phyloP scores from a whole-genome alignment of 2,113 vertebrate genomes.

The Circaetus gallicus region DNA sequence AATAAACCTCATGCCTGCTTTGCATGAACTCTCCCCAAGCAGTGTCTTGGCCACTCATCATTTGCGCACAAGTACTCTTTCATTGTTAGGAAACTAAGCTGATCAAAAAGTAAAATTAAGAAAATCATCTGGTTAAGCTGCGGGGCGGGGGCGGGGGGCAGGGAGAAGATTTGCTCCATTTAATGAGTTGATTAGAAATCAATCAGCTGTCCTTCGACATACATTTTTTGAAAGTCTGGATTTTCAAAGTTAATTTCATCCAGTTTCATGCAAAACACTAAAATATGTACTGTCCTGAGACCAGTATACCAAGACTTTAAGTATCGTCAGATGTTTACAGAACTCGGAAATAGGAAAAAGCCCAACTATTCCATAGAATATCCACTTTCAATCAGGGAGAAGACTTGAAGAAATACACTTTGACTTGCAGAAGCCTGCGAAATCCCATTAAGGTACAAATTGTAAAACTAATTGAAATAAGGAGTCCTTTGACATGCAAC shows the following conservation, averaged over 20 bases:
- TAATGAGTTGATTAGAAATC: neutral
- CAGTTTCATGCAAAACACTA: neutral
- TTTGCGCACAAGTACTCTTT: neutral
- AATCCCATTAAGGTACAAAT: constrained; percentile 72
- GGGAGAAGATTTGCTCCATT: neutral
- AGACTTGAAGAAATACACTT: constrained; percentile 63
- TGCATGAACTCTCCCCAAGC: neutral
- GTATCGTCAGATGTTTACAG: constrained; percentile 76
- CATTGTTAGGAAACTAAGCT: neutral
- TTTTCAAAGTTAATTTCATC: neutral
- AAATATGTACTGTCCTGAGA: neutral
- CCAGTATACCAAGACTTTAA: constrained; percentile 6
- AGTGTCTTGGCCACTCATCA: neutral
- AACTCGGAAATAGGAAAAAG: constrained; percentile 52
- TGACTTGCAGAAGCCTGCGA: constrained; percentile 64
- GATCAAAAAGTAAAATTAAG: neutral
- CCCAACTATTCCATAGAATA: constrained; percentile 34
- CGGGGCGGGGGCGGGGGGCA: neutral
- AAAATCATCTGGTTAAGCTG: neutral
- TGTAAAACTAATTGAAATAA: neutral
- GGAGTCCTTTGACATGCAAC: constrained; percentile 39
- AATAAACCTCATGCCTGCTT: neutral
- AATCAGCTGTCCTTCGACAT: neutral
- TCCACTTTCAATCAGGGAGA: constrained; percentile 30
- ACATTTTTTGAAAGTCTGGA: neutral